A percentile compares a stretch with the other conserved stretches of the same genome.
Evolutionary conservation across 2,888 invertebrate species (phyloP).

Genomic region (Leistus spinibarbis): DNA sequence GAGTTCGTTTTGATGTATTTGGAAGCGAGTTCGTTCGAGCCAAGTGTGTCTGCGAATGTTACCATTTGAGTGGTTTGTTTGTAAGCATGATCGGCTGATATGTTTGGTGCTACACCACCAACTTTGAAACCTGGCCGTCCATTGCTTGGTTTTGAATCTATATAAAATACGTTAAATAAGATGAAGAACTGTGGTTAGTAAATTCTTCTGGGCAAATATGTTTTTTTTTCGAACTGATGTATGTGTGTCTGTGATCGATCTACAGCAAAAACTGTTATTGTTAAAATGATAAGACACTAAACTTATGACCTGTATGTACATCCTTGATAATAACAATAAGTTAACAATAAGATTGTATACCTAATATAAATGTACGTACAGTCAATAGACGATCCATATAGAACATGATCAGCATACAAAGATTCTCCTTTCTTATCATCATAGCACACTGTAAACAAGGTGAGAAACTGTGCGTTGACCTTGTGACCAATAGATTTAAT

Average conservation of each 20-base stretch:
- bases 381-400: conserved; percentile 54
- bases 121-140: conserved; percentile 24
- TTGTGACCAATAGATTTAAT: conserved; percentile 26
- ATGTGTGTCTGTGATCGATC: neutral
- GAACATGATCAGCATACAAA: conserved; percentile 52
- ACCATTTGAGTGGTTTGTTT: conserved; percentile 45
- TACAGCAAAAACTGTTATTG: no score
- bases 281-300: no score
- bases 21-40: conserved; percentile 42
- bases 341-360: neutral
- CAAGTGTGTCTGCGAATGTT: conserved; percentile 47
- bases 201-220: neutral
- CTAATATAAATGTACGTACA: conserved; percentile 50
- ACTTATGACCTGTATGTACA: no score
- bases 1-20: conserved; percentile 44
- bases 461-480: conserved; percentile 5
- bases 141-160: neutral
- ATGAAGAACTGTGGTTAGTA: neutral
- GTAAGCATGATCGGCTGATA: conserved; percentile 42
- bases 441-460: conserved; percentile 53
- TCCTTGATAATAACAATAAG: no score
- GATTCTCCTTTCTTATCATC: conserved; percentile 50
- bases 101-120: conserved; percentile 30
- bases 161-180: neutral
- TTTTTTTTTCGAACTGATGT: neutral